Evolutionary conservation across 2,797 vertebrate species (phyloP).

Genomic region (Zalophus californianus): DNA sequence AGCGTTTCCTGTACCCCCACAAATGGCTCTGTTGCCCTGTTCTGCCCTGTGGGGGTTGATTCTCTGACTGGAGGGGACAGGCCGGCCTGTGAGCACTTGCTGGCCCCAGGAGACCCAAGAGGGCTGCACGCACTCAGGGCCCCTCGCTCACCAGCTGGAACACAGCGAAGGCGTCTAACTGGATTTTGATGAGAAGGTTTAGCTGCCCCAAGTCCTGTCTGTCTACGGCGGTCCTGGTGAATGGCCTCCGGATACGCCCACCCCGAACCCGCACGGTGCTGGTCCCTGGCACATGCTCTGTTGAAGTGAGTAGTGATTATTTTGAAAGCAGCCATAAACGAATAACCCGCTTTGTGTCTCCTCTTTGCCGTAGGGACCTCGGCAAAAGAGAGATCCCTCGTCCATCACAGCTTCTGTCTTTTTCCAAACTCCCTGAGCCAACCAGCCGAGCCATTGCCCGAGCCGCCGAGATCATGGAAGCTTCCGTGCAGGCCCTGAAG

Average conservation of each 20-base stretch:
- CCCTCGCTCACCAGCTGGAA: accelerated
- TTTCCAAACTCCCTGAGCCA: conserved; percentile 87
- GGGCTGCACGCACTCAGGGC: accelerated
- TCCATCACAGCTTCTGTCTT: conserved; percentile 84
- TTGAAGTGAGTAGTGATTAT: neutral
- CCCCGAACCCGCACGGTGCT: accelerated
- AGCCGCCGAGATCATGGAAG: conserved; percentile 92
- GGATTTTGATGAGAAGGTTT: neutral
- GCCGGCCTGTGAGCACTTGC: accelerated
- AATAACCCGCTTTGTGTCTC: neutral
- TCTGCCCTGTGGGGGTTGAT: accelerated
- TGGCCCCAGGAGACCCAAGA: accelerated
- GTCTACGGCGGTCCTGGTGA: too few species aligned
- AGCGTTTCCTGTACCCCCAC: neutral
- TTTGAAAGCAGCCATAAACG: accelerated
- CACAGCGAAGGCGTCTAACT: accelerated
- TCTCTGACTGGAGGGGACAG: neutral
- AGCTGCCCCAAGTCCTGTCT: neutral
- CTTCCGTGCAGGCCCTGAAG: conserved; percentile 87
- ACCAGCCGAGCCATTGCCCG: conserved; percentile 86
- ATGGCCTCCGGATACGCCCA: accelerated
- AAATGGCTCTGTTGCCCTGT: accelerated
- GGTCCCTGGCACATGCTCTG: neutral
- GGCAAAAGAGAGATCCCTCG: conserved; percentile 75
- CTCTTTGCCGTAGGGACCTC: conserved; percentile 80